A percentile compares a stretch with the other conserved stretches of the same genome.
Conservation (phyloP, 2,113 vertebrate genomes). For the Menidia beryllina region DNA sequence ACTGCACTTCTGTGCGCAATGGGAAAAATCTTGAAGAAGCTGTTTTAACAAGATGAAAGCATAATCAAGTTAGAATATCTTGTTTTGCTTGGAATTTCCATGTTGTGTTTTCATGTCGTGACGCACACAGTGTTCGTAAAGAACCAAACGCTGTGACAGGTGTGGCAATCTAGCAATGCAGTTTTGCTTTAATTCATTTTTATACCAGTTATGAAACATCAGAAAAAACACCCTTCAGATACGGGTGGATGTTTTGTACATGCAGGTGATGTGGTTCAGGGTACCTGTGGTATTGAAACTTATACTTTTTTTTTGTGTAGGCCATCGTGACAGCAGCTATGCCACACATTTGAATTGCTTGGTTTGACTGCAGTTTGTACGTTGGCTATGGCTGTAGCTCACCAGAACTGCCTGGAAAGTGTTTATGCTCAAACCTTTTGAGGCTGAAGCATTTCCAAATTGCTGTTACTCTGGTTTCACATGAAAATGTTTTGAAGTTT, state of each 20-base stretch:
- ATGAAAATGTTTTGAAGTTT: too few relatives aligned
- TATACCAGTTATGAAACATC: neutral
- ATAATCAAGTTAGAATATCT: constrained; percentile 11
- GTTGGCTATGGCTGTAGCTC: neutral
- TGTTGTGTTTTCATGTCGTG: neutral
- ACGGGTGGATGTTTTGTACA: constrained; percentile 6
- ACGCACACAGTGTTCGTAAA: constrained; percentile 8
- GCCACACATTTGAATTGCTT: constrained; percentile 23
- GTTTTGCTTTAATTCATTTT: neutral
- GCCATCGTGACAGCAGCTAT: constrained; percentile 8
- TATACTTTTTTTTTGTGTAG: neutral
- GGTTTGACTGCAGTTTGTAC: constrained; percentile 20
- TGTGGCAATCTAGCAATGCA: constrained; percentile 3
- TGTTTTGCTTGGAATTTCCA: constrained; percentile 21
- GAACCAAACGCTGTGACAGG: neutral
- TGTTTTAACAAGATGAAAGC: constrained; percentile 31
- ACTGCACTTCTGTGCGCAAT: constrained; percentile 26
- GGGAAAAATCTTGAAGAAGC: constrained; percentile 26
- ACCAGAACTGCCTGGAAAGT: constrained; percentile 1
- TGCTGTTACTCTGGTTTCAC: too few relatives aligned
- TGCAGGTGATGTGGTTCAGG: constrained; percentile 6
- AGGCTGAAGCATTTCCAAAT: too few relatives aligned
- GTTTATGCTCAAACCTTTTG: constrained; percentile 7
- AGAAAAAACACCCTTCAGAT: neutral
- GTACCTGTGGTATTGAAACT: constrained; percentile 20